These are phyloP conservation scores for Tauraco erythrolophus DNA, from an alignment of 2,113 vertebrate species.

Conservation along the genomic window DNA sequence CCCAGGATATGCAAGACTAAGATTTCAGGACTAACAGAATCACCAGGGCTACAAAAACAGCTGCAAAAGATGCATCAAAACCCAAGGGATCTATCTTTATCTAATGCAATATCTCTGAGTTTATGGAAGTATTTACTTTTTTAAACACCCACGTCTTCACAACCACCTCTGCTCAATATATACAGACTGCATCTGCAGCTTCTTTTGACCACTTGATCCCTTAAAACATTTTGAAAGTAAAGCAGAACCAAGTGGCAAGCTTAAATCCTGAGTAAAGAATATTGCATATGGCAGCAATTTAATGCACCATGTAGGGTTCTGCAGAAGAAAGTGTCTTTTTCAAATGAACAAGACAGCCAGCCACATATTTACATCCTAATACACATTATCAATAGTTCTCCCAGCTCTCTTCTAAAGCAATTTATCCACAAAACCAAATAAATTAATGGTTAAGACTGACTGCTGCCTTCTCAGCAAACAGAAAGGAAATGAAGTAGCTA, in stretches of 20 bases:
- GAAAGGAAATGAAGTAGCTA: neutral
- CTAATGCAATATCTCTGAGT: neutral
- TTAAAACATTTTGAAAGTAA: neutral
- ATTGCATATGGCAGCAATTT: neutral
- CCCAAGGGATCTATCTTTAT: neutral
- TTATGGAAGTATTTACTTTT: neutral
- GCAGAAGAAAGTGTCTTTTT: neutral
- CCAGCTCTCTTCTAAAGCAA: neutral
- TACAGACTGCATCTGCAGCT: neutral
- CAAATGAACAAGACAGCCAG: neutral
- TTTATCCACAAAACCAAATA: neutral
- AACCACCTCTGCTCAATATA: neutral
- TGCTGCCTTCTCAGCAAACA: rapidly evolving
- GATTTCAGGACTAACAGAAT: neutral
- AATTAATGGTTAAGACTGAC: neutral
- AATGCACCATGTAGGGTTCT: neutral
- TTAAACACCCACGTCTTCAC: neutral
- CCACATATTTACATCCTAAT: neutral
- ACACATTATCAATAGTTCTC: neutral
- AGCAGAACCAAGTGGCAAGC: neutral
- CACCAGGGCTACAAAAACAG: neutral
- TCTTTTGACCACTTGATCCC: neutral
- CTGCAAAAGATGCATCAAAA: neutral
- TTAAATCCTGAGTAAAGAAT: neutral
- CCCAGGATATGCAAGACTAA: neutral